These are phyloP conservation scores for Beroe forskalii DNA, from an alignment of 37 sponge, comb jelly and placozoan genomes.

Conservation along the genomic window DNA sequence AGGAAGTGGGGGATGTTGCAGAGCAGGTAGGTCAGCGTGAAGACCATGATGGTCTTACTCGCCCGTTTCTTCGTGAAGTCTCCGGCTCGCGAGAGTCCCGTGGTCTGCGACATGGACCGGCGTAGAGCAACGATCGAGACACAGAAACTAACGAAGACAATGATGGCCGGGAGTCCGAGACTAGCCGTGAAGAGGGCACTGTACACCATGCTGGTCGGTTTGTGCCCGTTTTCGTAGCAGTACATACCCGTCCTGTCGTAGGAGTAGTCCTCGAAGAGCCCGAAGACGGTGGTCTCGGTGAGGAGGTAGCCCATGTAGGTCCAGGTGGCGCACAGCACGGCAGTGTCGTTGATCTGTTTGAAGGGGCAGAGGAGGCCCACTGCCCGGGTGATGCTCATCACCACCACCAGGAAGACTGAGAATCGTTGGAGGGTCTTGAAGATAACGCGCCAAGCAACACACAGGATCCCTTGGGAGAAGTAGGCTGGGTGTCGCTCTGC, in stretches of 20 bases:
- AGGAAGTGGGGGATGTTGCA: slow-evolving; percentile 47
- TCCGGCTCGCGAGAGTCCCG: background rate
- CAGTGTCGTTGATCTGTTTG: background rate
- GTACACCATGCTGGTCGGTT: slow-evolving; percentile 4
- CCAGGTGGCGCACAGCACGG: background rate
- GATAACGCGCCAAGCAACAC: slow-evolving; percentile 33
- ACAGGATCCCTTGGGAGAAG: background rate
- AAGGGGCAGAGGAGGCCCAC: slow-evolving; percentile 32
- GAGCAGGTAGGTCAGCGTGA: slow-evolving; percentile 38
- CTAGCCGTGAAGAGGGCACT: background rate
- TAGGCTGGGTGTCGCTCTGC: background rate
- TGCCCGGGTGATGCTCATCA: slow-evolving; percentile 6
- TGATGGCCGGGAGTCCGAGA: slow-evolving; percentile 46
- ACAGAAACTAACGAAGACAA: slow-evolving; percentile 22
- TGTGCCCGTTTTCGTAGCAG: slow-evolving; percentile 42
- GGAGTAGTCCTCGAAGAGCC: background rate
- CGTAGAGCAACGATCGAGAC: background rate
- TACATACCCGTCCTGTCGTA: slow-evolving; percentile 37
- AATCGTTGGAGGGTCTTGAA: slow-evolving; percentile 36
- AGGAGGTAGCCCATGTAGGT: slow-evolving; percentile 30
- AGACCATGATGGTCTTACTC: slow-evolving; percentile 32
- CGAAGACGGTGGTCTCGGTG: background rate
- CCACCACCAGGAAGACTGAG: slow-evolving; percentile 52
- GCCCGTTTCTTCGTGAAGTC: slow-evolving; percentile 29
- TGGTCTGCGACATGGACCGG: background rate